Evolutionary conservation across 2,113 vertebrate genomes (phyloP).

Genomic region (Talpa occidentalis): DNA sequence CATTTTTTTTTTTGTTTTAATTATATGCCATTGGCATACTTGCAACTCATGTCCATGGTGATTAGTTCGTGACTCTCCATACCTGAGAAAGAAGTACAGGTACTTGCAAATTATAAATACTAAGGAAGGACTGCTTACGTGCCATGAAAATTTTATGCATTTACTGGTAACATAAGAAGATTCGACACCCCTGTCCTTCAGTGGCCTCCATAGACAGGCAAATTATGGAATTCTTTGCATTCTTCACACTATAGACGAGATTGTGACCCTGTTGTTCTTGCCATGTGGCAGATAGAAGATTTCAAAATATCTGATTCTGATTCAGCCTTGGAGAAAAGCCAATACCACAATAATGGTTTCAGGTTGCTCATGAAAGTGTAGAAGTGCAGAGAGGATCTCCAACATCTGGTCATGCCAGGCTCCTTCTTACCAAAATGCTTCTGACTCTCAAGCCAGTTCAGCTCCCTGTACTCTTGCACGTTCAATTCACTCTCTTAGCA

Average conservation of each 20-base stretch:
- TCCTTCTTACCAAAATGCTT: background rate
- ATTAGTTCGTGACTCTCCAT: background rate
- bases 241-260: background rate
- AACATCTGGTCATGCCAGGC: background rate
- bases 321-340: background rate
- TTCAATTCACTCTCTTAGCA: background rate
- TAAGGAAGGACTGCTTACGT: background rate
- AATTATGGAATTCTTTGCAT: background rate
- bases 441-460: background rate
- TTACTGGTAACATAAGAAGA: background rate
- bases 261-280: background rate
- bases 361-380: background rate
- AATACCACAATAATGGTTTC: background rate
- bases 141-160: background rate
- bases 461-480: background rate
- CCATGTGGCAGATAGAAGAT: background rate
- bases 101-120: background rate
- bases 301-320: background rate
- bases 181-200: background rate
- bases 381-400: background rate
- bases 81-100: background rate
- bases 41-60: background rate
- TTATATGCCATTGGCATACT: background rate
- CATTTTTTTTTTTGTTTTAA: background rate
- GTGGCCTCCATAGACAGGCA: rapidly evolving